These are phyloP conservation scores for Chlorops oryzae DNA, from an alignment of 1,140 invertebrate species.

Conservation along the genomic window DNA sequence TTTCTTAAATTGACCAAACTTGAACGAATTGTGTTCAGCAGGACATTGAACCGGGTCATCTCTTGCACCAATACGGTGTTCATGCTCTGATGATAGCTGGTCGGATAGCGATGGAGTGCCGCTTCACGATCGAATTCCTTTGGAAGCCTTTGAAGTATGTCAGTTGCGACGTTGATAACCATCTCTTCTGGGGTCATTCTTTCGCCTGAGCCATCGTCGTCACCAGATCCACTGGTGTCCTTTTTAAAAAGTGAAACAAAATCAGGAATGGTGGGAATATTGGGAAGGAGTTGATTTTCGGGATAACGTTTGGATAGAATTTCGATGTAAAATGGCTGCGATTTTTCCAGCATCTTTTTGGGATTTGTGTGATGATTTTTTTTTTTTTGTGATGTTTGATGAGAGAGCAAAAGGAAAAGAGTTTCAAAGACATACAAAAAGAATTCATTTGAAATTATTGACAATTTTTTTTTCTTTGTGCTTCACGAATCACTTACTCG, in stretches of 20 bases:
- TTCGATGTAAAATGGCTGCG: slow-evolving; percentile 30
- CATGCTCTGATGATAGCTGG: slow-evolving; percentile 69
- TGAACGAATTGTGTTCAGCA: slow-evolving; percentile 65
- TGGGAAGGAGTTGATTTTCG: slow-evolving; percentile 37
- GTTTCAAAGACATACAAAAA: too few species aligned
- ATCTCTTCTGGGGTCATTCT: slow-evolving; percentile 57
- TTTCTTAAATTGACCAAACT: slow-evolving; percentile 78
- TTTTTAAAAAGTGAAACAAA: slow-evolving; percentile 37
- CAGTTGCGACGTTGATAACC: slow-evolving; percentile 62
- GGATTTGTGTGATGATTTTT: too few species aligned
- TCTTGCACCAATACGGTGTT: slow-evolving; percentile 82
- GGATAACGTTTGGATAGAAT: slow-evolving; percentile 34
- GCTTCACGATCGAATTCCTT: slow-evolving; percentile 63
- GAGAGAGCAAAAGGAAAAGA: slow-evolving; percentile 4
- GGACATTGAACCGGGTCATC: slow-evolving; percentile 82
- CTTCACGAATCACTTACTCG: slow-evolving; percentile 30
- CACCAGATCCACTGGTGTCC: slow-evolving; percentile 47
- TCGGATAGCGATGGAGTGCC: slow-evolving; percentile 68
- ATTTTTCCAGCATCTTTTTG: slow-evolving; percentile 37
- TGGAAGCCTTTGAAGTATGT: slow-evolving; percentile 69
- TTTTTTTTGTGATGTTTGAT: too few species aligned
- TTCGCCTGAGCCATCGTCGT: slow-evolving; percentile 45
- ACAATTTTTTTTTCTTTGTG: too few species aligned
- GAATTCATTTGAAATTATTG: too few species aligned
- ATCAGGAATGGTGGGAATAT: slow-evolving; percentile 37